Base-by-base conservation (phyloP, 2,888 invertebrate genomes). In the Caenorhabditis sulstoni region DNA sequence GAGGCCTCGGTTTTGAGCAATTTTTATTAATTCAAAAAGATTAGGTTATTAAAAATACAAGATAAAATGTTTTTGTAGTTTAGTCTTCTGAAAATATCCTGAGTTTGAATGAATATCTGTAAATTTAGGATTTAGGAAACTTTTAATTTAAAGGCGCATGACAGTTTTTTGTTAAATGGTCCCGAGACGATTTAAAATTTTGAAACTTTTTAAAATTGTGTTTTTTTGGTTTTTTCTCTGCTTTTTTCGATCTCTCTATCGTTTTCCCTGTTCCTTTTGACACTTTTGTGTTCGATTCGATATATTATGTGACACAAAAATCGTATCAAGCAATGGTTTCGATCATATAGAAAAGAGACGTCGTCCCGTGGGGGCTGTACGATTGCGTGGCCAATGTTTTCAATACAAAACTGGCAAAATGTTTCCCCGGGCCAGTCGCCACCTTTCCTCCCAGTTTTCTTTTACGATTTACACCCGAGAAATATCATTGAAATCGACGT, bases 331-430 rank as follows among this genome's bases (percentile, higher is more conserved):
- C 47, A 29, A 47, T 47, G 66, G 66, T 49, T 65, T 65, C 53
- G 52, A 44, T 41, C 44, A 52, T 35, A 41, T 47, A 47, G 23
- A 52, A 52, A 22, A 49, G 29, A 52, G 23, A 22, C 22, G 22
- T 20, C 22, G 45, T 20, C 45, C 47, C 14, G 55, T 55, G 45
- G 55, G 37, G 47, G 49, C 66, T 59, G 67, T 67, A 58, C 67
- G 67, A 67, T 58, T 67, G 67, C 41, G 58, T 47, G 47, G 55
- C 29, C 41, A 14, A 58, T 67, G 58, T 67, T 67, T 67, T 67
- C 57, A 20, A 18, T 41, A 50, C 45, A 55, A 53, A 41, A 65
- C 53, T 20, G 35, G 55, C 29, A 45, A 45, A 57, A 66, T n/a
- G 66, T 67, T 53, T 53, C 29, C 29, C 7, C 7, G 4, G 3